Evolutionary conservation across 2,888 invertebrate species (phyloP).

Genomic region (Aphrophora alni): DNA sequence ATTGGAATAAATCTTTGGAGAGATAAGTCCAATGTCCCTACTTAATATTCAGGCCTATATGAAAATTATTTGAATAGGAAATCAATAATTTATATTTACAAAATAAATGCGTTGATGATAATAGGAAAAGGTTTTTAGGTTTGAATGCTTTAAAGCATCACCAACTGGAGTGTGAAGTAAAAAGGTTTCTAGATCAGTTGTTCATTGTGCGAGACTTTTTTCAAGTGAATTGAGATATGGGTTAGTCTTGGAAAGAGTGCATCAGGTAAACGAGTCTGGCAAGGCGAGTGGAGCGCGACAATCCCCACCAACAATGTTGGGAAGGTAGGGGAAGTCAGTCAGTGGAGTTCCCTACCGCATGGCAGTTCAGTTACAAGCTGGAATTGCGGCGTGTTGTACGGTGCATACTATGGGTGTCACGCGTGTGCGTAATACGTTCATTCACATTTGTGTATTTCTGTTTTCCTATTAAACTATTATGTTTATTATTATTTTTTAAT

Average conservation of each 20-base stretch:
- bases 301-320: slow-evolving; percentile 30
- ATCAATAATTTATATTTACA: too few relatives aligned
- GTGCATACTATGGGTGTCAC: slow-evolving; percentile 33
- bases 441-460: too few relatives aligned
- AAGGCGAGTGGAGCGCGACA: slow-evolving; percentile 41
- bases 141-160: neutral
- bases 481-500: too few relatives aligned
- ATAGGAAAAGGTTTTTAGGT: neutral
- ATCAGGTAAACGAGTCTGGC: slow-evolving; percentile 38
- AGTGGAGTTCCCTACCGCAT: slow-evolving; percentile 16
- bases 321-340: slow-evolving; percentile 49
- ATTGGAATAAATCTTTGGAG: too few relatives aligned
- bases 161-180: slow-evolving; percentile 32
- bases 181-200: slow-evolving; percentile 31
- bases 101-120: too few relatives aligned
- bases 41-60: too few relatives aligned
- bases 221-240: slow-evolving; percentile 34
- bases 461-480: neutral
- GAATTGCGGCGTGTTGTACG: slow-evolving; percentile 36
- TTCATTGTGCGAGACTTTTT: slow-evolving; percentile 28
- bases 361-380: neutral
- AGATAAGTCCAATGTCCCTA: too few relatives aligned
- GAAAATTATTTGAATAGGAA: too few relatives aligned
- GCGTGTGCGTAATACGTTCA: slow-evolving; percentile 25
- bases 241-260: slow-evolving; percentile 35